Evolutionary conservation across 1,140 invertebrate genomes (phyloP).

Genomic region (Drosophila navojoa): DNA sequence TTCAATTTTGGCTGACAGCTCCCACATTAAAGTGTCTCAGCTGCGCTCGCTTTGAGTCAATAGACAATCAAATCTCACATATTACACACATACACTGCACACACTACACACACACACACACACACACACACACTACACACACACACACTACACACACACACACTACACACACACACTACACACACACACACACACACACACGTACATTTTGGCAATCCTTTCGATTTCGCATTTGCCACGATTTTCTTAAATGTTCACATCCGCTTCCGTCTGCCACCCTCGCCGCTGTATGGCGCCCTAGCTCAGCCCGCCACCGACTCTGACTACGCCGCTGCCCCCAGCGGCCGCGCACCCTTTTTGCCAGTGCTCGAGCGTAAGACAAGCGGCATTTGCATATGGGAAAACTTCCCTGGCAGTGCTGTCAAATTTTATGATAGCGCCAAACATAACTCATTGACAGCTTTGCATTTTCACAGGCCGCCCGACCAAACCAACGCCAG

Average conservation of each 20-base stretch:
- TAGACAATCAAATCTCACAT: slow-evolving; percentile 22
- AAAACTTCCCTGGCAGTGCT: slow-evolving; percentile 41
- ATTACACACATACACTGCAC: slow-evolving; percentile 1
- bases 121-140: background rate
- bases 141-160: background rate
- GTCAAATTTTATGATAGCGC: slow-evolving; percentile 81
- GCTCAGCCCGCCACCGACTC: background rate
- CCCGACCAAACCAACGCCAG: slow-evolving; percentile 3
- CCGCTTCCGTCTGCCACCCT: slow-evolving; percentile 57
- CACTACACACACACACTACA: slow-evolving; percentile 2
- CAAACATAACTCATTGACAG: slow-evolving; percentile 83
- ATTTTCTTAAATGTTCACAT: slow-evolving; percentile 67
- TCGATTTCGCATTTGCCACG: slow-evolving; percentile 51
- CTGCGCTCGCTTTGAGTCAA: slow-evolving; percentile 51
- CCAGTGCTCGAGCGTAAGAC: slow-evolving; percentile 1
- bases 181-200: slow-evolving; percentile 2
- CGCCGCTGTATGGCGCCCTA: background rate
- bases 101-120: background rate
- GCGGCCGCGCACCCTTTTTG: background rate
- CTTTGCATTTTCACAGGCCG: slow-evolving; percentile 79
- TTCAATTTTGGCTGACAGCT: slow-evolving; percentile 47
- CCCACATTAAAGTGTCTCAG: slow-evolving; percentile 32
- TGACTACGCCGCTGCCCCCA: background rate
- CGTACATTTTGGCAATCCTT: slow-evolving; percentile 49
- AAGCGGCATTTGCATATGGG: slow-evolving; percentile 65